A percentile compares a stretch with the other conserved stretches of the same genome.
Evolutionary conservation across 2,113 vertebrate species (phyloP).

Genomic region (Tapirus terrestris): DNA sequence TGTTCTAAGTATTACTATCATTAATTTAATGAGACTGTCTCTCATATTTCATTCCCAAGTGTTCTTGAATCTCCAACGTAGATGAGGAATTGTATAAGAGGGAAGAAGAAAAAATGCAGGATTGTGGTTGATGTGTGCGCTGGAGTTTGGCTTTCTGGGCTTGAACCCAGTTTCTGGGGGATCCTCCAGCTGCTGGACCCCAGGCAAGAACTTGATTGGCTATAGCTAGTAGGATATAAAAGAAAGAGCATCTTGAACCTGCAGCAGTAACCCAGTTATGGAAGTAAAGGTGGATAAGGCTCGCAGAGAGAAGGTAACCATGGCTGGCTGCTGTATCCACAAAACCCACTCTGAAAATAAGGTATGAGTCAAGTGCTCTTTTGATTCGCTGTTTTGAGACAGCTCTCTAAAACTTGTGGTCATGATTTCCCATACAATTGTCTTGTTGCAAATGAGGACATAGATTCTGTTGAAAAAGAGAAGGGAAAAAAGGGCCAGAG

Average conservation of each 20-base stretch:
- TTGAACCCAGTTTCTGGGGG: background rate
- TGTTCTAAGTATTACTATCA: background rate
- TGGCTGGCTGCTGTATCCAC: background rate
- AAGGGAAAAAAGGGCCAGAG: constrained; percentile 16
- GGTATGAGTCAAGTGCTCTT: background rate
- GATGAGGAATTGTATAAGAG: background rate
- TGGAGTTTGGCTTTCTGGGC: background rate
- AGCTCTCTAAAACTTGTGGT: background rate
- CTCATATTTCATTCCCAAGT: background rate
- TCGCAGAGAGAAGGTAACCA: background rate
- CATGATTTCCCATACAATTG: background rate
- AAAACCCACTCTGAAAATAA: constrained; percentile 33
- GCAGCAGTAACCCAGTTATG: background rate
- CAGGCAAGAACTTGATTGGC: background rate
- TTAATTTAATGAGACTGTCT: background rate
- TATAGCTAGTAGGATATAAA: background rate
- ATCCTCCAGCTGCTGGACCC: background rate
- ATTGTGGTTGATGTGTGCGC: background rate
- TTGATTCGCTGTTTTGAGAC: constrained; percentile 24
- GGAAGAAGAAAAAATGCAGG: background rate
- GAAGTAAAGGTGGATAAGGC: background rate
- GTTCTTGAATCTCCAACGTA: background rate
- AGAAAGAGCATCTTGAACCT: background rate
- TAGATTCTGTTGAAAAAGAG: constrained; percentile 18
- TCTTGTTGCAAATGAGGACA: constrained; percentile 8